A percentile compares a stretch with the other conserved stretches of the same genome.
Evolutionary conservation across 2,113 vertebrate genomes (phyloP).

Genomic region (Struthidea cinerea): DNA sequence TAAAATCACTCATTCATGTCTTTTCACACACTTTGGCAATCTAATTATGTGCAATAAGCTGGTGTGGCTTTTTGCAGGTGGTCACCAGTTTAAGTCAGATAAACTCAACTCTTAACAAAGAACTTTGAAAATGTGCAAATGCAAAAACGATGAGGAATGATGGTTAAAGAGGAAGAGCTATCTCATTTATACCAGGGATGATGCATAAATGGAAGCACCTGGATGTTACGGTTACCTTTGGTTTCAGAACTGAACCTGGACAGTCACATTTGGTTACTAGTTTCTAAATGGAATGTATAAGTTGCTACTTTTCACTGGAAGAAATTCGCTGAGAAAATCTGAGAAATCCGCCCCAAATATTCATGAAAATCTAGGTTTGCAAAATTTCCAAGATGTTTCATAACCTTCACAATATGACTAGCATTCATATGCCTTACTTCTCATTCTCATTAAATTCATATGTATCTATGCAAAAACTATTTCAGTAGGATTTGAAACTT

Average conservation of each 20-base stretch:
- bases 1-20: not conserved
- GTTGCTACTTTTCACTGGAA: not conserved
- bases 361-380: not conserved
- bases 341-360: not conserved
- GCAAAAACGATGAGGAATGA: not conserved
- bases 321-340: not conserved
- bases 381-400: not conserved
- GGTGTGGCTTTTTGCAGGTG: not conserved
- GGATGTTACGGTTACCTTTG: not conserved
- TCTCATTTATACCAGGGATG: not conserved
- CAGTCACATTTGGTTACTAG: not conserved
- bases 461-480: not conserved
- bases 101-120: not conserved
- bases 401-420: not conserved
- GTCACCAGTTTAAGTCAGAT: not conserved
- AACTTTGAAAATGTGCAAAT: not conserved
- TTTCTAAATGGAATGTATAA: not conserved
- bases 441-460: not conserved
- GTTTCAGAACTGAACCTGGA: not conserved
- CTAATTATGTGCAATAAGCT: not conserved
- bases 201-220: not conserved
- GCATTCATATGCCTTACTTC: not conserved
- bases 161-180: not conserved
- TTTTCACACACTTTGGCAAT: not conserved
- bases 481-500: not conserved